phyloP scores from a whole-genome alignment of 2,113 vertebrate genomes.

The Ammodytes marinus region DNA sequence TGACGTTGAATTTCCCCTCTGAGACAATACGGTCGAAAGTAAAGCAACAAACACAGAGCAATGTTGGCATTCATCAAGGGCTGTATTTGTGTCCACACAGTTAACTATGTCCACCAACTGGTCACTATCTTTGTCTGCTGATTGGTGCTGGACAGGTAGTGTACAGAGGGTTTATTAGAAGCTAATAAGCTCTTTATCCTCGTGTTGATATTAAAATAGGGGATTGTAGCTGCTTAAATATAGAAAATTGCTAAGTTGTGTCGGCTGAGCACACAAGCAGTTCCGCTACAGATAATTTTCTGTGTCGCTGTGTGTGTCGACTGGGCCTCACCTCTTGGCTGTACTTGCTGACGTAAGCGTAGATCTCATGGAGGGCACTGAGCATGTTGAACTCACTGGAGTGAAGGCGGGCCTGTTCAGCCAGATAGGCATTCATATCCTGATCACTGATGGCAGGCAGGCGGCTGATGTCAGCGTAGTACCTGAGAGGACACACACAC shows the following conservation, averaged over 20 bases:
- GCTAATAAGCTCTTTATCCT: background rate
- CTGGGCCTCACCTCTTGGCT: slow-evolving; percentile 90
- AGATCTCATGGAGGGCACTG: slow-evolving; percentile 95
- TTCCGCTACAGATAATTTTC: background rate
- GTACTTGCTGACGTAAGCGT: slow-evolving; percentile 96
- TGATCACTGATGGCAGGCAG: slow-evolving; percentile 97
- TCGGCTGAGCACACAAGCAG: background rate
- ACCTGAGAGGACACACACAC: slow-evolving; percentile 83
- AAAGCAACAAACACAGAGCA: background rate
- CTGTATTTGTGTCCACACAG: background rate
- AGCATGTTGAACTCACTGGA: slow-evolving; percentile 94
- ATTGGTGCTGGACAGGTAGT: background rate
- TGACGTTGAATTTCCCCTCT: too few relatives aligned
- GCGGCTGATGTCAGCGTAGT: slow-evolving; percentile 96
- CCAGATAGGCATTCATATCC: slow-evolving; percentile 98
- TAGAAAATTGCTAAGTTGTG: background rate
- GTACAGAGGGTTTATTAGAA: too few relatives aligned
- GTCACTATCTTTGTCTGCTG: background rate
- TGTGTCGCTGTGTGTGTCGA: background rate
- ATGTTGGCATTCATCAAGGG: background rate
- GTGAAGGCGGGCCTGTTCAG: slow-evolving; percentile 96
- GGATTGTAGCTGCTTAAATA: slow-evolving; percentile 10
- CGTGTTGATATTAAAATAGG: background rate
- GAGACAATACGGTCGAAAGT: too few relatives aligned
- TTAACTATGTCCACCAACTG: background rate